Evolutionary conservation across 2,113 vertebrate genomes (phyloP).

Genomic region (Baryphthengus martii): DNA sequence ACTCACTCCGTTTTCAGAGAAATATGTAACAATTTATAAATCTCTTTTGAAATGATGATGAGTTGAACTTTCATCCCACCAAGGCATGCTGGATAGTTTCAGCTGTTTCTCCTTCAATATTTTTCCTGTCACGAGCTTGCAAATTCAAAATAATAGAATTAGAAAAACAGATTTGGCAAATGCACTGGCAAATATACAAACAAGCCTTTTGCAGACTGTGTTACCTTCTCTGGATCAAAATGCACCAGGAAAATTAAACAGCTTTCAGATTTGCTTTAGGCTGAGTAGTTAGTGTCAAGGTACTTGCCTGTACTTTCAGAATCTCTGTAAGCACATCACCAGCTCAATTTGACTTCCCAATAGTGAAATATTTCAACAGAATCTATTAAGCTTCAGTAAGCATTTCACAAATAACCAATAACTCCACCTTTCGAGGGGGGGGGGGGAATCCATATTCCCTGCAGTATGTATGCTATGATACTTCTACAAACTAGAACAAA

Average conservation of each 20-base stretch:
- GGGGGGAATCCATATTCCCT: neutral
- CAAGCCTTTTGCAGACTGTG: neutral
- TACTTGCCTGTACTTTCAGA: neutral
- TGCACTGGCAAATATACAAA: neutral
- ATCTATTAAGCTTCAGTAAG: neutral
- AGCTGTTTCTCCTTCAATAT: neutral
- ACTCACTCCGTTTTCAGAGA: neutral
- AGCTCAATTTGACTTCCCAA: neutral
- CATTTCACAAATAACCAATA: neutral
- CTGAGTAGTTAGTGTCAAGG: neutral
- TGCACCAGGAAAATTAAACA: neutral
- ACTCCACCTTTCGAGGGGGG: neutral
- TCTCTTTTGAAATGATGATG: neutral
- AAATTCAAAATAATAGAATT: neutral
- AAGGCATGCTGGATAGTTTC: neutral
- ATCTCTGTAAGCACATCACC: neutral
- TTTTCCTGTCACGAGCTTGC: neutral
- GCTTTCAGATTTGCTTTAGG: neutral
- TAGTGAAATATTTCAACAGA: neutral
- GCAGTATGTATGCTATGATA: neutral
- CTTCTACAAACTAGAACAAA: conserved; percentile 20
- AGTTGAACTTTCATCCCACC: neutral
- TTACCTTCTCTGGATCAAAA: neutral
- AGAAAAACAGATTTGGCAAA: neutral
- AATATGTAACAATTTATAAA: neutral